Conservation (phyloP, 2,113 vertebrate genomes). For the Peucedramus taeniatus region DNA sequence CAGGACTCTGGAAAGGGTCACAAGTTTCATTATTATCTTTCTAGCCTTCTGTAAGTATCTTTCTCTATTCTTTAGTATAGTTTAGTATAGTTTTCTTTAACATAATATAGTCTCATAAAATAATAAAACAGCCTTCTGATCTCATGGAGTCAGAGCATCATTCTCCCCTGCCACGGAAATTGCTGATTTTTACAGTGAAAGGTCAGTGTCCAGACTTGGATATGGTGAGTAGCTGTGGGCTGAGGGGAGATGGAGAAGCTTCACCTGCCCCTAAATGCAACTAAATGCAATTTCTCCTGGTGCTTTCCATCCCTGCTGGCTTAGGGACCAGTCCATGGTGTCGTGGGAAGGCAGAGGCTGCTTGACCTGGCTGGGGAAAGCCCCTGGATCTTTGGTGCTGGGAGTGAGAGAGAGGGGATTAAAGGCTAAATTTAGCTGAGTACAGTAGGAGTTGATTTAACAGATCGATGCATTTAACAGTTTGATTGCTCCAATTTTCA, state of each 20-base stretch:
- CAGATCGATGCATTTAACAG: constrained; percentile 48
- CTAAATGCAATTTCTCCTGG: not conserved
- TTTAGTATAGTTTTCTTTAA: too few relatives aligned
- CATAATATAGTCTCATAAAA: too few relatives aligned
- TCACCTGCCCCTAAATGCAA: not conserved
- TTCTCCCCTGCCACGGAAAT: too few relatives aligned
- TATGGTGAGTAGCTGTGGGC: not conserved
- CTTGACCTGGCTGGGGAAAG: not conserved
- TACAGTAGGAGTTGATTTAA: constrained; percentile 52
- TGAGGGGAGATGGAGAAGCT: not conserved
- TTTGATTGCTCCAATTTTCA: constrained; percentile 60
- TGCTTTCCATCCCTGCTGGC: not conserved
- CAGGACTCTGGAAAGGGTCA: too few relatives aligned
- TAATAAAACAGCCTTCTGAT: too few relatives aligned
- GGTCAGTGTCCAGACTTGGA: not conserved
- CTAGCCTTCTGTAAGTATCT: too few relatives aligned
- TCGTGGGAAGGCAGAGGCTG: not conserved
- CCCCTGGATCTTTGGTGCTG: not conserved
- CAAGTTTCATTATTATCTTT: too few relatives aligned
- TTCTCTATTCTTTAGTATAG: too few relatives aligned
- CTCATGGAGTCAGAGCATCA: too few relatives aligned
- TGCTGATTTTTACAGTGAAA: too few relatives aligned
- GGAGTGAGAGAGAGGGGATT: not conserved
- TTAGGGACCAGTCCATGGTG: not conserved
- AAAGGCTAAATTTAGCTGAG: constrained; percentile 22